These are phyloP conservation scores for Riptortus pedestris DNA, from an alignment of 1,140 invertebrate species.

Conservation along the genomic window DNA sequence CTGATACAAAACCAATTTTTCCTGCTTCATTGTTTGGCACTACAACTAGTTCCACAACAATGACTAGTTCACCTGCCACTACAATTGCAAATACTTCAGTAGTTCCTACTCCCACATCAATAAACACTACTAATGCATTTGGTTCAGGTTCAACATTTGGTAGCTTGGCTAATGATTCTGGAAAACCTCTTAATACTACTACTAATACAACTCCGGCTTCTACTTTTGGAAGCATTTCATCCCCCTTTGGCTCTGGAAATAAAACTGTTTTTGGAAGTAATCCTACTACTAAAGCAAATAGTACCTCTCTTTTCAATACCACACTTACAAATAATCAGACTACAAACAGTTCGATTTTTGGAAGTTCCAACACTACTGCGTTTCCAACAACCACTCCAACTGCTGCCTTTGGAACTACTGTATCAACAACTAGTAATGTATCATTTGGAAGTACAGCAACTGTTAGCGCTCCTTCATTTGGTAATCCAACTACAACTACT, in stretches of 20 bases:
- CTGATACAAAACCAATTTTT: background rate
- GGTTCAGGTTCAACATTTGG: too few relatives aligned
- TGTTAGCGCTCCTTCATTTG: background rate
- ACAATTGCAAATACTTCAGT: background rate
- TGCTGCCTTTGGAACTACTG: background rate
- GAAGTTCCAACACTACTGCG: too few relatives aligned
- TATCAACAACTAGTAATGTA: background rate
- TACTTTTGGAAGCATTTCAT: background rate
- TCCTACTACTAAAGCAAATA: background rate
- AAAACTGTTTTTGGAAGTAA: background rate
- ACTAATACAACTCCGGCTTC: too few relatives aligned
- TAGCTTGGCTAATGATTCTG: too few relatives aligned
- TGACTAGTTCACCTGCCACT: background rate
- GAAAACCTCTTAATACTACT: too few relatives aligned
- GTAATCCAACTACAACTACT: background rate
- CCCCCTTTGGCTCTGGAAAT: too few relatives aligned
- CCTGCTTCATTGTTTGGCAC: background rate
- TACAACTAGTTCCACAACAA: background rate
- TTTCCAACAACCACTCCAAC: background rate
- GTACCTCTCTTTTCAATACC: background rate
- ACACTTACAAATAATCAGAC: background rate
- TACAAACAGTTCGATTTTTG: background rate
- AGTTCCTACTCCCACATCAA: background rate
- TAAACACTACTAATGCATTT: too few relatives aligned
- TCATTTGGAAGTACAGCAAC: background rate